Base-by-base conservation (phyloP, 2,888 invertebrate genomes). In the Hybos culiciformis region DNA sequence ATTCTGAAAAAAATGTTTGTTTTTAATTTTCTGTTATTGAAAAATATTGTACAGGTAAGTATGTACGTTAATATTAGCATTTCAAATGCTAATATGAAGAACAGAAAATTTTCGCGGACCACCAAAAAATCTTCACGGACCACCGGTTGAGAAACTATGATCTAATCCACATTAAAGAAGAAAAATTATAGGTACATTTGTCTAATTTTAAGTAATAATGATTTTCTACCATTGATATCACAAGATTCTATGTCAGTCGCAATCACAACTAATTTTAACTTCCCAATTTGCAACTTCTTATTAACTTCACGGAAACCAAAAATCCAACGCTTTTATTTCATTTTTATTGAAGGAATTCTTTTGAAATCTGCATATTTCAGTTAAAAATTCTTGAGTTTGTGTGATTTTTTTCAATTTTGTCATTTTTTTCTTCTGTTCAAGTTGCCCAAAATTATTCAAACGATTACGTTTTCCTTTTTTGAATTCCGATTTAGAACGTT, bases 251-350 rank as follows among this genome's bases (percentile, higher is more conserved):
- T 66, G 56, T 80, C 76, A 3, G 78, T 73, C 8, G 80, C 78
- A 38, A 80, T 66, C 7, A 80, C 63, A 7, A 80, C 60, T 46
- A 75, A 59, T 54, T 74, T 74, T 1, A 78, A 61, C 58, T 74
- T 75, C 44, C 70, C 70, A 20, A 75, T 58, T 37, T 66, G 63
- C n/a, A 80, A 55, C 52, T 72, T 72, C 46, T 72, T 73, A 37
- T 69, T 66, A 1, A 73, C 70, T 59, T 80, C 77, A 37, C 75
- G 71, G 37, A 81, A 68, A 8, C 80, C 80, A 39, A 73, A 60
- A 2, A 79, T 72, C 45, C 76, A 68, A 42, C 79, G 67, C 39
- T 61, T 78, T 80, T 3, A 70, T 66, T 19, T 73, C 70, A 53
- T 78, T 75, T 48, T 69, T 70, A 44, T 71, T 69, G 54, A 70